Base-by-base conservation (phyloP, 2,113 vertebrate species). In the Apeltes quadracus region DNA sequence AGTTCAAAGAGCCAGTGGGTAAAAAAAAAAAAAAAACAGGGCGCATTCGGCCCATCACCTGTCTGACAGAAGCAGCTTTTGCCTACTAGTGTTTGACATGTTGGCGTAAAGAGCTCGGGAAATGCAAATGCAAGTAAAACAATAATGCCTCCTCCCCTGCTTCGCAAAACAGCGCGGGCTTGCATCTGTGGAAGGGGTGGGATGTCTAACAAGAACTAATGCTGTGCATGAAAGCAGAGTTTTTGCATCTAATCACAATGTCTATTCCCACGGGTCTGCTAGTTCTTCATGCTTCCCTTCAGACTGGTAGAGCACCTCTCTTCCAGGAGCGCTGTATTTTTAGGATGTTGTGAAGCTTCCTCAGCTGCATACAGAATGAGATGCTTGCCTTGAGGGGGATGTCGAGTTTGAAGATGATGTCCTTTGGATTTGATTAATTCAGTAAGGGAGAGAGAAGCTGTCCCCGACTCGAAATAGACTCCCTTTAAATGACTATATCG, bases 351-450 rank as follows among this genome's bases (percentile, higher is more conserved):
- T 96, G 93, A 95, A 94, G 95, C 96, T 96, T 96, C 95, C 95
- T 95, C 87, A 92, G 95, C 95, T 96, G 96, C 96, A 97, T 97
- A 95, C 93, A 89, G 94, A 97, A 96, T 96, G 95, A 97, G 96
- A 92, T 92, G 93, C 95, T 96, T 95, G 96, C 96, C 96, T 97
- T 95, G 90, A 95, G 97, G 95, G 96, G 95, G 94, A 95, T 95
- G 94, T 95, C 95, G 96, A 95, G 96, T 98, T 97, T 96, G 95
- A 97, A 97, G 96, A 95, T 96, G 95, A 94, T 95, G 94, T 98
- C 96, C 96, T 96, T 95, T 96, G 95, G 95, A 96, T 95, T 95
- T 97, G 96, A 96, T 96, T 97, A 96, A 97, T 97, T 97, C 96
- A 95, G 95, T 93, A 92, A 94, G 57, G 78, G 88, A 86, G 92